These are phyloP conservation scores for Carassius auratus DNA, from an alignment of 2,113 vertebrate genomes.

Conservation along the genomic window DNA sequence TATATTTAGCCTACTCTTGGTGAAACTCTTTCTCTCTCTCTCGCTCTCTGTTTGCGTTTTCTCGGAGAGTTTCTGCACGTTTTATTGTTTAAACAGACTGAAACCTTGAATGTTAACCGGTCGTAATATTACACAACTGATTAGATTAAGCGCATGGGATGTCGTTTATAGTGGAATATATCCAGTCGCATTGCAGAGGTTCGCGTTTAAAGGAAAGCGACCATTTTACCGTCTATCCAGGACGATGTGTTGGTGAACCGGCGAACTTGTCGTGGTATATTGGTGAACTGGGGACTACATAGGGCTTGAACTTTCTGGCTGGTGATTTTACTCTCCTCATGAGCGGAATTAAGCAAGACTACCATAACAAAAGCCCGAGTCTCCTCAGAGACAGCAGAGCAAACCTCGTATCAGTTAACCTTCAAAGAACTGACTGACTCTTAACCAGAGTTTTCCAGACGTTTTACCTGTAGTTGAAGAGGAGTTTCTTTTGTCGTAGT, in stretches of 20 bases:
- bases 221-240: constrained; percentile 71
- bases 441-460: background rate
- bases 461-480: background rate
- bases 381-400: constrained; percentile 16
- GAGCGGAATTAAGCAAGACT: constrained; percentile 9
- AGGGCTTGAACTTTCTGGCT: constrained; percentile 12
- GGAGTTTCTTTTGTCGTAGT: background rate
- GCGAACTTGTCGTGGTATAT: constrained; percentile 46
- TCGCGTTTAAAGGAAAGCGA: constrained; percentile 72
- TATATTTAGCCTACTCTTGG: background rate
- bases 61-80: constrained; percentile 1
- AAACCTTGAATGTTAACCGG: constrained; percentile 20
- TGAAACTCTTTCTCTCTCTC: background rate
- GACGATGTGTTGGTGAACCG: constrained; percentile 26
- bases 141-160: constrained; percentile 21
- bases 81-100: constrained; percentile 46
- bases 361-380: constrained; percentile 30
- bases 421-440: constrained; percentile 24
- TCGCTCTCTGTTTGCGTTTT: background rate
- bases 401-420: constrained; percentile 39
- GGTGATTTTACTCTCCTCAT: background rate
- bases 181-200: constrained; percentile 80
- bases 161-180: constrained; percentile 51
- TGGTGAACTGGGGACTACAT: constrained; percentile 33
- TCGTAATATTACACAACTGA: constrained; percentile 2